Evolutionary conservation across 2,888 invertebrate genomes (phyloP).

Genomic region (Athalia circularis): DNA sequence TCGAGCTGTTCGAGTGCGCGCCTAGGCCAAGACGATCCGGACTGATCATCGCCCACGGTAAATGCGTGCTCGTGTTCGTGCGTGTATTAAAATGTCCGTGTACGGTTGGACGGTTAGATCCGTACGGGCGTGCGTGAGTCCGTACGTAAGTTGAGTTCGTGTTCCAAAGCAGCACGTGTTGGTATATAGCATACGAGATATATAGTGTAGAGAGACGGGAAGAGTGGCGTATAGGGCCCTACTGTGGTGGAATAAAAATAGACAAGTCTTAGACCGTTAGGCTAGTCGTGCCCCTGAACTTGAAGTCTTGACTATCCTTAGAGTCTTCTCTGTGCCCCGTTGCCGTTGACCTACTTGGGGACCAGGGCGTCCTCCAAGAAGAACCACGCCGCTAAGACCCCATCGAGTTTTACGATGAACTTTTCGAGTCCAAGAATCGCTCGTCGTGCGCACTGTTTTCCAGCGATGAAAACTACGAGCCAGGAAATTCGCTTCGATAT

Average conservation of each 20-base stretch:
- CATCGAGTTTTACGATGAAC: conserved; percentile 21
- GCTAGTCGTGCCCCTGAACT: conserved; percentile 69
- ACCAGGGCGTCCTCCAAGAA: conserved; percentile 39
- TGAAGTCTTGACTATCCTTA: conserved; percentile 63
- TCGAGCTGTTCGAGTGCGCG: conserved; percentile 4
- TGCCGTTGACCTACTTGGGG: conserved; percentile 68
- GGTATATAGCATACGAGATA: conserved; percentile 22
- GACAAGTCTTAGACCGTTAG: conserved; percentile 43
- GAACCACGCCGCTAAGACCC: conserved; percentile 7
- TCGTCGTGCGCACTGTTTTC: no score
- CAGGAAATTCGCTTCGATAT: no score
- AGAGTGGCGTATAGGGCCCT: conserved; percentile 9
- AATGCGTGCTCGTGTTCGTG: conserved; percentile 32
- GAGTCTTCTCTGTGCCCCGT: conserved; percentile 54
- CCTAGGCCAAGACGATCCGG: conserved; percentile 56
- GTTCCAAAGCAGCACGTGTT: background rate
- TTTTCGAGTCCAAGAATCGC: background rate
- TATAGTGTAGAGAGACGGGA: no score
- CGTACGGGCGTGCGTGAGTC: no score
- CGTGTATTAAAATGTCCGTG: no score
- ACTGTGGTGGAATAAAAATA: conserved; percentile 43
- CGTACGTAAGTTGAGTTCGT: no score
- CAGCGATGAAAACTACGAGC: no score
- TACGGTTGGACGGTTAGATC: no score
- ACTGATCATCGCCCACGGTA: conserved; percentile 37